Conservation (phyloP, 2,797 vertebrate species). For the Siniperca obscura region DNA sequence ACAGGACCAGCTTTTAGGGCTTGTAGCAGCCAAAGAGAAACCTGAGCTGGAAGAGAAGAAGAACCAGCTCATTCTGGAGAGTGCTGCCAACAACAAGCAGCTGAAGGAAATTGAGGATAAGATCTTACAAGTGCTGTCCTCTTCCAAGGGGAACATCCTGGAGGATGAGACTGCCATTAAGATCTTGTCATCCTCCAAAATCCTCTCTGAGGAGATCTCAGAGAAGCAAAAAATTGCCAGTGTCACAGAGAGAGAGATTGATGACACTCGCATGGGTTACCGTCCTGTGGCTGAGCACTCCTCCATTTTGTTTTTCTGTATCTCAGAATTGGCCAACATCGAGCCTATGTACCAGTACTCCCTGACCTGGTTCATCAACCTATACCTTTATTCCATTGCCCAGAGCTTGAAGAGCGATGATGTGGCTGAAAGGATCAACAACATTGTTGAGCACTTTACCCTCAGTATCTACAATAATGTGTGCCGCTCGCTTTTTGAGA, state of each 20-base stretch:
- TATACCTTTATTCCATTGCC: constrained; percentile 90
- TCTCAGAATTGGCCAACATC: constrained; percentile 93
- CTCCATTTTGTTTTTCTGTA: constrained; percentile 93
- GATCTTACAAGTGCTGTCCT: constrained; percentile 92
- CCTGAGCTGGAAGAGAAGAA: constrained; percentile 95
- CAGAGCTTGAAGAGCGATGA: constrained; percentile 88
- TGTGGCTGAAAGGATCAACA: constrained; percentile 84
- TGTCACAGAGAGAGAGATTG: constrained; percentile 91
- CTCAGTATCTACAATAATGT: constrained; percentile 92
- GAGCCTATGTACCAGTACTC: constrained; percentile 98
- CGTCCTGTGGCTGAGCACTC: constrained; percentile 93
- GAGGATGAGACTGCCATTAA: constrained; percentile 94
- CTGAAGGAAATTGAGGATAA: constrained; percentile 95
- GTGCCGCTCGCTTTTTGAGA: constrained; percentile 96
- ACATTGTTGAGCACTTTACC: constrained; percentile 91
- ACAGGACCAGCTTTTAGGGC: constrained; percentile 94
- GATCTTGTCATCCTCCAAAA: constrained; percentile 93
- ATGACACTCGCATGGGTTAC: constrained; percentile 92
- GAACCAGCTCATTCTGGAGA: constrained; percentile 92
- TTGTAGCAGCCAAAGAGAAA: constrained; percentile 94
- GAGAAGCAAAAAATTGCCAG: constrained; percentile 92
- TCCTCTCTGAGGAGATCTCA: constrained; percentile 91
- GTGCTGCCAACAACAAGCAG: constrained; percentile 92
- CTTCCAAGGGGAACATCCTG: constrained; percentile 93
- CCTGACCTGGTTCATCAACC: constrained; percentile 92